A percentile compares a stretch with the other conserved stretches of the same genome.
phyloP scores from a whole-genome alignment of 2,113 vertebrate genomes.

The Oryzias woworae region DNA sequence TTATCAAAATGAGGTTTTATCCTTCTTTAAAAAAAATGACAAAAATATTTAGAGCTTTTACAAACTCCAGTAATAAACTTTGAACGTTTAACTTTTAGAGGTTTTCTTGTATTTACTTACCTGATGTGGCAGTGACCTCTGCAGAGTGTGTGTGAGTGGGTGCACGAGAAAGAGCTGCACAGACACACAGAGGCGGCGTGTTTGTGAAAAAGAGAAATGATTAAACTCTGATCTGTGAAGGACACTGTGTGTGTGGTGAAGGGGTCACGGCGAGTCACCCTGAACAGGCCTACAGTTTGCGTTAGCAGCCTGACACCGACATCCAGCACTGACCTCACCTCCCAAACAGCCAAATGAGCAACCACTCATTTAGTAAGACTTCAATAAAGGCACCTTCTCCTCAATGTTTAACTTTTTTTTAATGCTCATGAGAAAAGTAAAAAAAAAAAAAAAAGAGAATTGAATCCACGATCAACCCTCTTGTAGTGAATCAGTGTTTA shows the following conservation, averaged over 20 bases:
- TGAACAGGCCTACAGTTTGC: slow-evolving; percentile 37
- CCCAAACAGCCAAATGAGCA: slow-evolving; percentile 15
- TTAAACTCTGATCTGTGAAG: slow-evolving; percentile 11
- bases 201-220: slow-evolving; percentile 1
- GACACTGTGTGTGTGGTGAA: background rate
- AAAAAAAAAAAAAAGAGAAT: background rate
- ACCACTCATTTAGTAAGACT: background rate
- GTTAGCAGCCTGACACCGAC: slow-evolving; percentile 5
- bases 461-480: no score
- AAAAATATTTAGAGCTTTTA: no score
- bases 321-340: slow-evolving; percentile 15
- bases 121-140: slow-evolving; percentile 55
- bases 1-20: no score
- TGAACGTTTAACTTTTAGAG: slow-evolving; percentile 52
- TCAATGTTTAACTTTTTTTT: no score
- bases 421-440: no score
- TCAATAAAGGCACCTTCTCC: slow-evolving; percentile 4
- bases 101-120: slow-evolving; percentile 34
- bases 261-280: slow-evolving; percentile 30
- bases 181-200: background rate
- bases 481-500: background rate
- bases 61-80: background rate
- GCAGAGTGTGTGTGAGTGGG: slow-evolving; percentile 6
- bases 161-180: background rate
- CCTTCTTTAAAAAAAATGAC: no score